Conservation (phyloP, 2,888 invertebrate species). For the Scelioninae gen. 1 region DNA sequence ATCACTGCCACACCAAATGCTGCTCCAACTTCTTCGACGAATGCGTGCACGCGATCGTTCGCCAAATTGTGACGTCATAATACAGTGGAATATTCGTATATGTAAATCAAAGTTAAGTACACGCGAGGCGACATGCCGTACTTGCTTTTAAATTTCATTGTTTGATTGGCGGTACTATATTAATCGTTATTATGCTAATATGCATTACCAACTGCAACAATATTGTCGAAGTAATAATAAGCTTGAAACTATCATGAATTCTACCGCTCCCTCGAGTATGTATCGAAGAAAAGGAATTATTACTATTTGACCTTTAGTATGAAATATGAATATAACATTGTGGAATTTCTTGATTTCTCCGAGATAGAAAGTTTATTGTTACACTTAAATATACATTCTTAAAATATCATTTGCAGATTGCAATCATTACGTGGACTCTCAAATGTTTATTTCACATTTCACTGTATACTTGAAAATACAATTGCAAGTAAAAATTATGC, state of each 20-base stretch:
- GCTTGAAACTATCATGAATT: slow-evolving; percentile 21
- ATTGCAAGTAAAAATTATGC: neutral
- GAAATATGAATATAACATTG: slow-evolving; percentile 30
- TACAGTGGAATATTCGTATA: slow-evolving; percentile 77
- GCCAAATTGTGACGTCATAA: slow-evolving; percentile 83
- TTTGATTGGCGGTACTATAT: slow-evolving; percentile 73
- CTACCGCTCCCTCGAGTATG: slow-evolving; percentile 12
- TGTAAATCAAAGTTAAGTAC: slow-evolving; percentile 82
- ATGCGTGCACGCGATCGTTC: slow-evolving; percentile 83
- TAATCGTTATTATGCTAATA: slow-evolving; percentile 67
- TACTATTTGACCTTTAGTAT: slow-evolving; percentile 42
- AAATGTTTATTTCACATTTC: slow-evolving; percentile 13
- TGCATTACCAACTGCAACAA: slow-evolving; percentile 16
- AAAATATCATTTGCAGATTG: slow-evolving; percentile 20
- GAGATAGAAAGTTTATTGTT: slow-evolving; percentile 20
- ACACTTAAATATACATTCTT: slow-evolving; percentile 24
- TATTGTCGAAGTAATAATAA: slow-evolving; percentile 33
- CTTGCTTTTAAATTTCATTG: slow-evolving; percentile 81
- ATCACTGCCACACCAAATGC: slow-evolving; percentile 76
- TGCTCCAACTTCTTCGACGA: slow-evolving; percentile 80
- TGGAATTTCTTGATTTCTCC: slow-evolving; percentile 1
- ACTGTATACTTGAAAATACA: neutral
- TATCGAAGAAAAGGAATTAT: slow-evolving; percentile 23
- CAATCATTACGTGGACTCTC: slow-evolving; percentile 10
- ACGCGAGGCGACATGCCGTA: slow-evolving; percentile 80